Conservation (phyloP, 2,888 invertebrate genomes). For the Zele albiditarsus region DNA sequence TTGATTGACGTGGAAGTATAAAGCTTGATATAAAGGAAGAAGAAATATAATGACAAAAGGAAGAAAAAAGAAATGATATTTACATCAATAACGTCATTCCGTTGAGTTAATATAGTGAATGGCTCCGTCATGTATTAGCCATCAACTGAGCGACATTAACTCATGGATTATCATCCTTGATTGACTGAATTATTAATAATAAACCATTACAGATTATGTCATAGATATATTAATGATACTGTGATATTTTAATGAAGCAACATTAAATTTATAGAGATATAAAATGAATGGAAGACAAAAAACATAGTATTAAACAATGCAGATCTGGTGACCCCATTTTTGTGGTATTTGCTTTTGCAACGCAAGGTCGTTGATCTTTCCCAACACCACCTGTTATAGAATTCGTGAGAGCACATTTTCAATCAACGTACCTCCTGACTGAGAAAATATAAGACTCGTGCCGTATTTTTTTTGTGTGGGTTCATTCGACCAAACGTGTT, state of each 20-base stretch:
- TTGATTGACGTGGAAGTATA: background rate
- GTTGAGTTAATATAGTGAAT: background rate
- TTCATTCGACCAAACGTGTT: conserved; percentile 39
- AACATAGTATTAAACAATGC: conserved; percentile 27
- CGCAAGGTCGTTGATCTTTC: conserved; percentile 42
- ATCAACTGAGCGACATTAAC: background rate
- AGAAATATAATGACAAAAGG: background rate
- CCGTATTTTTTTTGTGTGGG: conserved; percentile 34
- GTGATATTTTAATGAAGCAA: background rate
- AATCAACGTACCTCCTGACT: conserved; percentile 12
- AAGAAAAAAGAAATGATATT: background rate
- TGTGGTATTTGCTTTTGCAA: conserved; percentile 22
- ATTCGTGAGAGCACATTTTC: conserved; percentile 35
- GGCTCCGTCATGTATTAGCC: too few relatives aligned
- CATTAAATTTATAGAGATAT: background rate
- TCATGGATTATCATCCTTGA: background rate
- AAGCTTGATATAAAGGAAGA: background rate
- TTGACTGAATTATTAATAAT: background rate
- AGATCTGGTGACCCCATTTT: conserved; percentile 40
- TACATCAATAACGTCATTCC: background rate
- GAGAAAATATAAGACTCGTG: background rate
- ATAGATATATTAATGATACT: background rate
- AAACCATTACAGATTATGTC: background rate
- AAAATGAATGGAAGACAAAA: background rate
- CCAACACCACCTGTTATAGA: conserved; percentile 28